A percentile compares a stretch with the other conserved stretches of the same genome.
These are phyloP conservation scores for Hyaena hyaena DNA, from an alignment of 2,113 vertebrate species.

Conservation along the genomic window DNA sequence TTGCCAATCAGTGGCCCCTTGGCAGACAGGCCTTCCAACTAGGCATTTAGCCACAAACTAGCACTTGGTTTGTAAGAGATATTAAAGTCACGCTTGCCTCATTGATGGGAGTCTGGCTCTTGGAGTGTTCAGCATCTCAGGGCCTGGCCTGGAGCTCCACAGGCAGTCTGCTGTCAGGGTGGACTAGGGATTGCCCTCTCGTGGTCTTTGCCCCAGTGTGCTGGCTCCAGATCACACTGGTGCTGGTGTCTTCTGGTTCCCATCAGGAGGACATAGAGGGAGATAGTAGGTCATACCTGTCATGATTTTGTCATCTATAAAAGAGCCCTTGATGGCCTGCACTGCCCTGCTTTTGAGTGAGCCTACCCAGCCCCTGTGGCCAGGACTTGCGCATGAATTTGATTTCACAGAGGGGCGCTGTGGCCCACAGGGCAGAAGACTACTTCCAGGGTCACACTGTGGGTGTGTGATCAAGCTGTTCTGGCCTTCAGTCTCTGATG, in stretches of 20 bases:
- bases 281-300: neutral
- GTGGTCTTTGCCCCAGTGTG: neutral
- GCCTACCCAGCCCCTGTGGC: neutral
- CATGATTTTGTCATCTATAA: neutral
- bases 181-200: neutral
- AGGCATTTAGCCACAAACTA: neutral
- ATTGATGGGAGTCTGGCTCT: neutral
- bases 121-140: neutral
- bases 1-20: neutral
- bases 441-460: neutral
- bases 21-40: neutral
- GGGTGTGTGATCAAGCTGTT: neutral
- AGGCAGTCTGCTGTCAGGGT: neutral
- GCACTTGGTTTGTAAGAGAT: neutral
- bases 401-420: neutral
- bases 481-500: neutral
- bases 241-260: neutral
- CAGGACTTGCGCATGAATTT: neutral
- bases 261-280: neutral
- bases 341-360: neutral
- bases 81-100: neutral
- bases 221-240: neutral
- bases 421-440: neutral
- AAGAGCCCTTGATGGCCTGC: neutral
- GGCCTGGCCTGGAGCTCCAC: neutral